Base-by-base conservation (phyloP, 2,113 vertebrate species). In the Gambusia affinis region DNA sequence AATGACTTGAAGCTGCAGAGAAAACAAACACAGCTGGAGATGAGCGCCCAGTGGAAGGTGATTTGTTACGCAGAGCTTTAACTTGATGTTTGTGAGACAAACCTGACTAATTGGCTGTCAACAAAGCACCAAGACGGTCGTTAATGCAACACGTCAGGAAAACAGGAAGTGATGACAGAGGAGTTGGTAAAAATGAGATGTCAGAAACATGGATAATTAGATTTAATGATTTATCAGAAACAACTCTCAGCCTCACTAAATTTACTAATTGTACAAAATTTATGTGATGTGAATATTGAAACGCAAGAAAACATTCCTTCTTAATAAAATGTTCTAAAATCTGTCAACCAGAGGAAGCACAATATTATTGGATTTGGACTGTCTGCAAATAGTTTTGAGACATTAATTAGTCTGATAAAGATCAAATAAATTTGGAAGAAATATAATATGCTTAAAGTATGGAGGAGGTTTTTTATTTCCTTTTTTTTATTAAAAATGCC, bases 61-160 rank as follows among this genome's bases (percentile, higher is more conserved):
- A 73, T 64, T 10, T 35, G 65, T 72, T 69, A 29, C 57, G 67
- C 73, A 68, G 62, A 64, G 76, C 64, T 80, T 68, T 10, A 57
- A 81, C 75, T 73, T 19, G 66, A 81, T 71, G 84, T 31, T 35
- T 71, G 27, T 60, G 66, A 39, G 61, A 24, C 35, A 70, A 60
- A 79, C 75, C 54, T 67, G 73, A 73, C 76, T 90, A 85, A 90
- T 82, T 84, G 70, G 74, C 63, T 83, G 84, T 83, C 81, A 81
- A 60, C 72, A 75, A 68, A 79, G 60, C 70, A 65, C 65, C 47
- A 75, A 70, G 70, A 73, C 17, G 33, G 57, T 82, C 65, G 66
- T 85, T 82, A 82, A 76, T 47, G 80, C 65, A 75, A 37, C 33
- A 66, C 54, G 60, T 73, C 47, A 62, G 74, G 28, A 70, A 73